Evolutionary conservation across 2,797 vertebrate genomes (phyloP), one percentile per base, ranked within the genome.

Genomic region (Percopsis omiscomaycus): DNA sequence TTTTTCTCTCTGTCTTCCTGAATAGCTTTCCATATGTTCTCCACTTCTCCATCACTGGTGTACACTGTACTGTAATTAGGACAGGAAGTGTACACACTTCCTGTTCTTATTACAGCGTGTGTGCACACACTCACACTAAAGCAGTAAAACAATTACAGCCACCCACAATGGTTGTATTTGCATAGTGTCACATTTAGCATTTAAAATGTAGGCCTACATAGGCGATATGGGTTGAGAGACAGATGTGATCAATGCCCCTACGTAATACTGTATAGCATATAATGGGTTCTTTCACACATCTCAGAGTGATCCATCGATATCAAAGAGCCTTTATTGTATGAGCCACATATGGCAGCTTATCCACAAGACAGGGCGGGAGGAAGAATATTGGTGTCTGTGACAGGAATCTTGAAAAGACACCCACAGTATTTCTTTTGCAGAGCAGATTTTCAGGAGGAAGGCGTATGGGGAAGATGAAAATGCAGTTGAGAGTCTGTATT

Each of bases 231-330:
- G 60, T n/a, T 11, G 32, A 37, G 57, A 61, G n/a, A 66, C 51
- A 66, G 68, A 66, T 55, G 53, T 49, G 48, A 55, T 45, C 47
- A 61, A 30, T 13, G 49, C 61, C 5, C 27, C 14, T 44, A 58
- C 69, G 71, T 63, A 65, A 32, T 37, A 9, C n/a, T 53, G n/a
- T 61, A 5, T 37, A 57, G 64, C 53, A 46, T 63, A 8, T 67
- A 75, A 81, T 79, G 56, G 29, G 69, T 2, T 73, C 2, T 55
- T 81, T 79, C 73, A 73, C 68, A 60, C 63, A 69, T 77, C 70
- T 75, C 70, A 64, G n/a, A 71, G 67, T 57, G 70, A 65, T 56
- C 73, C 63, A 75, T 81, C 56, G 76, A 79, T 84, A 80, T 82
- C 61, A 68, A 57, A 30, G 56, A 77, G 55, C 29, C 14, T 32